These are phyloP conservation scores for Spilosoma lubricipeda DNA, from an alignment of 2,888 invertebrate genomes.

Conservation along the genomic window DNA sequence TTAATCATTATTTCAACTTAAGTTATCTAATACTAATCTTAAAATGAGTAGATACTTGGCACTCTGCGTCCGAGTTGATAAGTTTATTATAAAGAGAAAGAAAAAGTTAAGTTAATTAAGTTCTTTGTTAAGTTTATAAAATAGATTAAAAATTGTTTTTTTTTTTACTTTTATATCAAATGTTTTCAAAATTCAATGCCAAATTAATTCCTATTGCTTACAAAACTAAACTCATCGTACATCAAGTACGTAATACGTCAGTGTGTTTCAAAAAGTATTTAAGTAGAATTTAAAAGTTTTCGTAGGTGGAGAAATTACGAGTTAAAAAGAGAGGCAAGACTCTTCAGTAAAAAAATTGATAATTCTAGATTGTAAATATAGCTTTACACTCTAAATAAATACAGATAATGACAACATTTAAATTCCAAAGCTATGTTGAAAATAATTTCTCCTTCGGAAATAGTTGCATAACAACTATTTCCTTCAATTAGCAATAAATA, in stretches of 20 bases:
- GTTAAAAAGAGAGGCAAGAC: background rate
- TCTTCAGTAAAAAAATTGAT: too few relatives aligned
- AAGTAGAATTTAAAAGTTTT: too few relatives aligned
- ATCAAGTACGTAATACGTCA: too few relatives aligned
- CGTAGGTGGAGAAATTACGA: too few relatives aligned
- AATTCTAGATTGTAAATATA: background rate
- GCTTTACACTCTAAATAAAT: background rate
- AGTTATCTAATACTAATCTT: background rate
- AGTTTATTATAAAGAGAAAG: too few relatives aligned
- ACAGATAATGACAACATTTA: background rate
- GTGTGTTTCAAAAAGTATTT: too few relatives aligned
- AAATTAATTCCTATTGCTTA: background rate
- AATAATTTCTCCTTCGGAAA: conserved; percentile 15
- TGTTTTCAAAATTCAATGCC: background rate
- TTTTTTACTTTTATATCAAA: background rate
- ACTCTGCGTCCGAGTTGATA: background rate
- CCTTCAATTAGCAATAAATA: conserved; percentile 18
- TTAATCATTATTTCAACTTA: background rate
- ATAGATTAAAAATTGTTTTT: background rate
- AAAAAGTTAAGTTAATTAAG: too few relatives aligned
- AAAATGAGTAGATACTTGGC: background rate
- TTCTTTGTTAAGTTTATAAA: background rate
- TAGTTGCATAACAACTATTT: conserved; percentile 7
- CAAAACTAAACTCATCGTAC: background rate
- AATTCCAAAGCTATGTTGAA: background rate